phyloP scores from a whole-genome alignment of 2,113 vertebrate genomes.

The Archocentrus centrarchus region DNA sequence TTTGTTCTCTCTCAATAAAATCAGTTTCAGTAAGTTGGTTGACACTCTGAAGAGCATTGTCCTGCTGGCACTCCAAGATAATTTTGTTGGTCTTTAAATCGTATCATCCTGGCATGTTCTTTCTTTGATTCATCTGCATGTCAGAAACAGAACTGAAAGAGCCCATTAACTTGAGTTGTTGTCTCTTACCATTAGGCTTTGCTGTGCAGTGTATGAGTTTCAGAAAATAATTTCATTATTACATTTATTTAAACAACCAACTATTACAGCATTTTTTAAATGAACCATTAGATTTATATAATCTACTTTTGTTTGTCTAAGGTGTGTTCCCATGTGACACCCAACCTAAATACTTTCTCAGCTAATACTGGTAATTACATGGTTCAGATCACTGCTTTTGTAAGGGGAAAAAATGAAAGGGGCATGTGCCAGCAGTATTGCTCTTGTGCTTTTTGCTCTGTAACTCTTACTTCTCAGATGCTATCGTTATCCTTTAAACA shows the following conservation, averaged over 20 bases:
- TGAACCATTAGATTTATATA: not conserved
- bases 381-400: slow-evolving; percentile 3
- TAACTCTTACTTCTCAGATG: slow-evolving; percentile 90
- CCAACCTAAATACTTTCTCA: not conserved
- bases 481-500: slow-evolving; percentile 83
- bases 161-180: not conserved
- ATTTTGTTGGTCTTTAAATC: not conserved
- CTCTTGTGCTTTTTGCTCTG: slow-evolving; percentile 87
- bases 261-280: not conserved
- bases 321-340: not conserved
- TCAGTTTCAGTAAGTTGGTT: slow-evolving; percentile 72
- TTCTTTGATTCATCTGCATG: not conserved
- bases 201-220: not conserved
- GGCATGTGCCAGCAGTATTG: slow-evolving; percentile 92
- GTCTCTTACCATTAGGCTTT: slow-evolving; percentile 2
- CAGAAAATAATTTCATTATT: not conserved
- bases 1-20: slow-evolving; percentile 50
- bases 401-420: slow-evolving; percentile 25
- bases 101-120: not conserved
- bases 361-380: not conserved
- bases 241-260: not conserved
- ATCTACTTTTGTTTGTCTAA: slow-evolving; percentile 8
- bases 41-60: slow-evolving; percentile 74
- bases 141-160: not conserved
- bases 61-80: slow-evolving; percentile 78